These are phyloP conservation scores for Peromyscus leucopus DNA, from an alignment of 2,113 vertebrate genomes.

Conservation along the genomic window DNA sequence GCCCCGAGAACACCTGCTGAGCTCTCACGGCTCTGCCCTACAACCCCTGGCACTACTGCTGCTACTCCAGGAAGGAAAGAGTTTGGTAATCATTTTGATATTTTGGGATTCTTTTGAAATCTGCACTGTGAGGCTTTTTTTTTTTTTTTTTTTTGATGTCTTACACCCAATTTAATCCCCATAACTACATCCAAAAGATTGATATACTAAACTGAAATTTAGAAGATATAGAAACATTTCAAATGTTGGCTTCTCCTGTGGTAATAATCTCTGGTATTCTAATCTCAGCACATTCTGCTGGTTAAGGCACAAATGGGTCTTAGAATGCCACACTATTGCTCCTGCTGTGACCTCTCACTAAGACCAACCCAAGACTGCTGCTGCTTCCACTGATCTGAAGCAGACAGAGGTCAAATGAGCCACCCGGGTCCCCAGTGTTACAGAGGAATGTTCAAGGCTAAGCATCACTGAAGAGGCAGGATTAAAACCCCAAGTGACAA, in stretches of 20 bases:
- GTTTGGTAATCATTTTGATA: neutral
- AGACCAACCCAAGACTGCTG: neutral
- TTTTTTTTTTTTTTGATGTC: neutral
- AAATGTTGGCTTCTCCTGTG: conserved; percentile 24
- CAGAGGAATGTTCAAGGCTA: neutral
- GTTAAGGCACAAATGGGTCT: conserved; percentile 25
- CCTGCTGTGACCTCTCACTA: neutral
- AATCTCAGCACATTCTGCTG: neutral
- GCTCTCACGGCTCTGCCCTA: neutral
- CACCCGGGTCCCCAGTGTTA: neutral
- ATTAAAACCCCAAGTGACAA: neutral
- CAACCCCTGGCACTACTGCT: neutral
- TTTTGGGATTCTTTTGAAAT: conserved; percentile 38
- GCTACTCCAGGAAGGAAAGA: neutral
- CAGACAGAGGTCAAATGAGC: neutral
- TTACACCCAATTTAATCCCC: neutral
- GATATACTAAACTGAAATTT: neutral
- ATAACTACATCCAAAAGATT: neutral
- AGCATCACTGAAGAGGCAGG: neutral
- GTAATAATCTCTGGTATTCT: neutral
- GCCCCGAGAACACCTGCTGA: neutral
- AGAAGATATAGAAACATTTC: neutral
- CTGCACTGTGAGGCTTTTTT: neutral
- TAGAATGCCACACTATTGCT: neutral
- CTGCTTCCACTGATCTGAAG: neutral